A percentile compares a stretch with the other conserved stretches of the same genome.
Conservation (phyloP, 2,113 vertebrate species). For the Oryzias javanicus region DNA sequence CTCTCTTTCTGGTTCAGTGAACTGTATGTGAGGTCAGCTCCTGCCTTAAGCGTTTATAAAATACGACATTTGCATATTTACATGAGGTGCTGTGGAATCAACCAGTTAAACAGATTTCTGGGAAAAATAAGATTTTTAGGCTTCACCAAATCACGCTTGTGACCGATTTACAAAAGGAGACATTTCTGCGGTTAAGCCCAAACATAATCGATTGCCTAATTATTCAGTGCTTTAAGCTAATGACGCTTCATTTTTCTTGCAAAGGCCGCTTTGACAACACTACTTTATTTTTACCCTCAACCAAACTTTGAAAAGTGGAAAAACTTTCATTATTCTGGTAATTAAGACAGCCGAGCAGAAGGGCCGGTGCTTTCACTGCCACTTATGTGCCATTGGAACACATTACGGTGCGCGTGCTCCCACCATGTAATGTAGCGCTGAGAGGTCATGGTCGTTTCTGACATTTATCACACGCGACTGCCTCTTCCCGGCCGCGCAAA, state of each 20-base stretch:
- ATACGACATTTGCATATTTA: conserved; percentile 3
- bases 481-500: too few species aligned
- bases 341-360: neutral
- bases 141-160: too few species aligned
- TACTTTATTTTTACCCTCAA: neutral
- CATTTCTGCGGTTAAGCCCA: too few species aligned
- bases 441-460: neutral
- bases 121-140: neutral
- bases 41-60: conserved; percentile 2
- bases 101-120: neutral
- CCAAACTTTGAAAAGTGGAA: neutral
- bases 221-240: too few species aligned
- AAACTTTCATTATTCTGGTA: neutral
- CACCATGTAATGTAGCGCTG: neutral
- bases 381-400: neutral
- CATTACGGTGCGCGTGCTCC: neutral
- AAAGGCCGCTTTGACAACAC: neutral
- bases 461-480: neutral
- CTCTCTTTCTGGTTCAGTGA: conserved; percentile 21
- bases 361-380: neutral
- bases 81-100: conserved; percentile 1
- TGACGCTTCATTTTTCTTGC: too few species aligned
- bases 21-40: conserved; percentile 29
- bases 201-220: too few species aligned
- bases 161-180: too few species aligned